Evolutionary conservation across 2,888 invertebrate genomes (phyloP), one percentile per base, ranked within the genome.

Genomic region (Rhabditoides inermis): DNA sequence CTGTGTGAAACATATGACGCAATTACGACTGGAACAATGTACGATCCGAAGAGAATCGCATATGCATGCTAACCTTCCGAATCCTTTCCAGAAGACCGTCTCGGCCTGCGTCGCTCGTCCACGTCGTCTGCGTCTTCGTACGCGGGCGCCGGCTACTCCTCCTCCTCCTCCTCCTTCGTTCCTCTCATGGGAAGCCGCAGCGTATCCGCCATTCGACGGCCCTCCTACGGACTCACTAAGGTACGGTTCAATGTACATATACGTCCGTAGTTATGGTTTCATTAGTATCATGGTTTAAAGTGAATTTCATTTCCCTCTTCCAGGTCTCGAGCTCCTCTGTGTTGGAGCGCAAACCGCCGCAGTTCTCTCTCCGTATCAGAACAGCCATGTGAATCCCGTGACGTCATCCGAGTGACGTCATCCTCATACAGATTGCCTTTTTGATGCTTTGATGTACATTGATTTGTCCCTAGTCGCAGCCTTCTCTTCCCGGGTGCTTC

Each of bases 261-360:
- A n/a, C n/a, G n/a, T n/a, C n/a, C n/a, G n/a, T n/a, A n/a, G n/a
- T n/a, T n/a, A n/a, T n/a, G n/a, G n/a, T n/a, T n/a, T n/a, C n/a
- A n/a, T n/a, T n/a, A n/a, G n/a, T n/a, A n/a, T n/a, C n/a, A n/a
- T n/a, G n/a, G n/a, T n/a, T n/a, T n/a, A n/a, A n/a, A n/a, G n/a
- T n/a, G n/a, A n/a, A n/a, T n/a, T n/a, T n/a, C n/a, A n/a, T n/a
- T n/a, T n/a, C n/a, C n/a, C n/a, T n/a, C n/a, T n/a, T n/a, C 27
- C 68, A 65, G 45, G 72, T 72, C 39, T 68, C 68, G 22, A 66
- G 64, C 50, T 49, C 61, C 22, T 69, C 59, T 46, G 64, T 64
- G 4, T 56, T 71, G 28, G 69, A 72, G 46, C 52, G 64, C 40
- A 72, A 69, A 54, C 72, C 72, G 7, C 55, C 62, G 6, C 69